Percentiles rank a stretch among this genome's conserved stretches.
Conservation (phyloP, 2,797 vertebrate genomes). For the Paguma larvata region DNA sequence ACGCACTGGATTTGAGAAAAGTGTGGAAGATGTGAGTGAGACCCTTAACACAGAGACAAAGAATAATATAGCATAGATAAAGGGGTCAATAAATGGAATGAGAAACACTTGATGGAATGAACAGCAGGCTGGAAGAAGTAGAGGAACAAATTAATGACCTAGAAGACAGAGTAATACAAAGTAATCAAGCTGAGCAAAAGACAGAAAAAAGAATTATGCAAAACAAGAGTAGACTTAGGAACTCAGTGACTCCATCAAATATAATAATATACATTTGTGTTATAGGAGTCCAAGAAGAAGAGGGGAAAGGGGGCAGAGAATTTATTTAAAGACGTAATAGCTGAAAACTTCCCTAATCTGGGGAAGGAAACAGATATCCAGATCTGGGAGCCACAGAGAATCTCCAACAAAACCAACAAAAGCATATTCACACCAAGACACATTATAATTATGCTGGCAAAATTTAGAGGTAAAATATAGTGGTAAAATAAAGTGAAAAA, state of each 20-base stretch:
- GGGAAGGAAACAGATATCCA: background rate
- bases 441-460: background rate
- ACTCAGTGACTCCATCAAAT: background rate
- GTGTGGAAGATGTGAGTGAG: background rate
- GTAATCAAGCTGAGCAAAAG: background rate
- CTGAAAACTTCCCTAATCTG: background rate
- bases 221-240: background rate
- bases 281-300: background rate
- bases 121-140: background rate
- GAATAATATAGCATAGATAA: background rate
- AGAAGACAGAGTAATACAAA: background rate
- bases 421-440: background rate
- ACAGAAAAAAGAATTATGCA: background rate
- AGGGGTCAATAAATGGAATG: background rate
- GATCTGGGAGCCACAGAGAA: background rate
- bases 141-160: background rate
- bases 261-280: background rate
- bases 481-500: background rate
- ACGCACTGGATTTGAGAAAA: background rate
- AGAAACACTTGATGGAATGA: background rate
- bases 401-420: background rate
- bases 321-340: background rate
- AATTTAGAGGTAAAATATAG: background rate
- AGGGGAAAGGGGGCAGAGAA: background rate
- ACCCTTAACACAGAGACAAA: background rate